These are phyloP conservation scores for Mercenaria mercenaria DNA, from an alignment of 1,140 invertebrate species.

Conservation along the genomic window DNA sequence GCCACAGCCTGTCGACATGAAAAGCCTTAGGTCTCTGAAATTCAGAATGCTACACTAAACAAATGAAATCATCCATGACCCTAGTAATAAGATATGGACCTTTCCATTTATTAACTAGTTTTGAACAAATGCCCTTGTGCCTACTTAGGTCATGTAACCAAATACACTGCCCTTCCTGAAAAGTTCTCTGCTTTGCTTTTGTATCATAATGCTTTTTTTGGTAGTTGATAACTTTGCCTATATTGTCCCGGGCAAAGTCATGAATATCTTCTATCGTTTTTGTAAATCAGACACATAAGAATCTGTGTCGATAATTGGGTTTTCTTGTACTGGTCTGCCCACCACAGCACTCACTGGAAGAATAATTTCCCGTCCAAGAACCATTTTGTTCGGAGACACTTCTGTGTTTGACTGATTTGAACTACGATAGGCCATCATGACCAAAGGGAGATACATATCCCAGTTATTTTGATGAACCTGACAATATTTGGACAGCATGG, in stretches of 20 bases:
- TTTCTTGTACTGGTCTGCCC: neutral
- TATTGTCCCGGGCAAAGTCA: conserved; percentile 21
- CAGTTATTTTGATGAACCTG: neutral
- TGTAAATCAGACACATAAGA: conserved; percentile 33
- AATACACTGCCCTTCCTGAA: neutral
- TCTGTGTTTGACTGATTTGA: neutral
- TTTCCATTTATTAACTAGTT: conserved; percentile 38
- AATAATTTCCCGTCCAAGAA: conserved; percentile 12
- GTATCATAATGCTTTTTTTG: conserved; percentile 33
- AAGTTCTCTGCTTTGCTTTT: neutral
- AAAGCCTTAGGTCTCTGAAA: neutral
- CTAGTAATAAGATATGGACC: neutral
- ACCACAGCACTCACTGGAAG: neutral
- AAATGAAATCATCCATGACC: neutral
- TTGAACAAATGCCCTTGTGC: neutral
- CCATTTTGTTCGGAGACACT: conserved; percentile 30
- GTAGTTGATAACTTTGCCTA: conserved; percentile 19
- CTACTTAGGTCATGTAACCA: conserved; percentile 38
- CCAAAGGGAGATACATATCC: neutral
- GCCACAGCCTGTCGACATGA: conserved; percentile 6
- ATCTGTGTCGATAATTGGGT: neutral
- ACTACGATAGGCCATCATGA: conserved; percentile 63
- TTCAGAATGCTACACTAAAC: neutral
- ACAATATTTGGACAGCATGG: neutral
- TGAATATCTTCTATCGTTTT: conserved; percentile 17